Percentiles rank a stretch among this genome's conserved stretches.
These are phyloP conservation scores for Leucosticte australis DNA, from an alignment of 2,113 vertebrate species.

Conservation along the genomic window DNA sequence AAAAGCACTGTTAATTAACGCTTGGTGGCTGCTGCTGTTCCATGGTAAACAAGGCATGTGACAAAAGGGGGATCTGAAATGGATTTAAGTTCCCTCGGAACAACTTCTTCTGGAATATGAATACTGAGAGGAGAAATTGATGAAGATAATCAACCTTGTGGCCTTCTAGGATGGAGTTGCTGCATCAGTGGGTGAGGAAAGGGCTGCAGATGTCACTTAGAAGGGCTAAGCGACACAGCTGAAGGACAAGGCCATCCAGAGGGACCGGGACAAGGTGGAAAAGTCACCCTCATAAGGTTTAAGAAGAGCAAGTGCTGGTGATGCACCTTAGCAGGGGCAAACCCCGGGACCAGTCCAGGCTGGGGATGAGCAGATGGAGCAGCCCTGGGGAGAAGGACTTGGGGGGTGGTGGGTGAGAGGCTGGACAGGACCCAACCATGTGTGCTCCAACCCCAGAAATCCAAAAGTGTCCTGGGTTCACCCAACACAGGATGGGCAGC, in stretches of 20 bases:
- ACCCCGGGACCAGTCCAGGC: accelerated
- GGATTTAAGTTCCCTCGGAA: background rate
- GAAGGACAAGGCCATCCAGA: background rate
- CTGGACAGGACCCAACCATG: background rate
- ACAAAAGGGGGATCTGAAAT: background rate
- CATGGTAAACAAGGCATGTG: background rate
- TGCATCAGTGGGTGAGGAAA: background rate
- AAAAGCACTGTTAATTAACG: background rate
- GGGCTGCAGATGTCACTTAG: background rate
- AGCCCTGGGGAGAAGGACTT: background rate
- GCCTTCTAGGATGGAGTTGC: background rate
- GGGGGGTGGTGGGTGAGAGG: background rate
- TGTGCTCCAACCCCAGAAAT: accelerated
- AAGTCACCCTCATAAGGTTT: background rate
- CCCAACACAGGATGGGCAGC: background rate
- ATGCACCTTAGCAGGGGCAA: accelerated
- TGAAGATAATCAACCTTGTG: background rate
- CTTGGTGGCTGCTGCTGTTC: background rate
- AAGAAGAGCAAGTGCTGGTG: background rate
- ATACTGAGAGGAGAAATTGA: background rate
- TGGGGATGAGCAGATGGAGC: background rate
- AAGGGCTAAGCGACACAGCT: background rate
- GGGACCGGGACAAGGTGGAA: background rate
- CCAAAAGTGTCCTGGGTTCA: accelerated
- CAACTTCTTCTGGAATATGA: background rate